Base-by-base conservation (phyloP, 2,888 invertebrate genomes). In the Gymnosoma rotundatum region DNA sequence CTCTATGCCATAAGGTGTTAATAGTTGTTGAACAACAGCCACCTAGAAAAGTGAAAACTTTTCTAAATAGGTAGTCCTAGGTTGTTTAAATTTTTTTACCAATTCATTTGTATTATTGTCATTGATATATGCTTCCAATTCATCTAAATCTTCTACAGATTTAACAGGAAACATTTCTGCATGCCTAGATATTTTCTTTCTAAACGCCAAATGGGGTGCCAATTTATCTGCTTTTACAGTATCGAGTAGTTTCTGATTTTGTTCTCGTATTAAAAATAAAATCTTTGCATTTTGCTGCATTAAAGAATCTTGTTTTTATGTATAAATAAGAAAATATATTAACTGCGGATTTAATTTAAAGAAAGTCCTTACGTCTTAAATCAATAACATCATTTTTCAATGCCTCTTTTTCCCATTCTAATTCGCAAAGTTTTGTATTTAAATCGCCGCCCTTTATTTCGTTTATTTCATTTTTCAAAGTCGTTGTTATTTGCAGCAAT, bases 361-460 rank as follows among this genome's bases (percentile, higher is more conserved):
- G 0, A 21, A 38, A 20, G 20, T 42, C 10, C 64, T 73, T 83
- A 80, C 83, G 45, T 14, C 61, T 80, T n/a, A 83, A 58, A 63
- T 83, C 67, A 38, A 61, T 67, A 25, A 83, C 61, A 16, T 80
- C 83, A 56, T 80, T 50, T 67, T 72, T 72, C 9, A 83, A 42
- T 1, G 56, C 72, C 0, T 70, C 54, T 1, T 72, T 60, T 52
- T 83, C 83, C 52, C 18, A 25, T 45, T 80, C 76, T 38, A 83
- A 61, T 63, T 76, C 80, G 18, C 52, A 67, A 12, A 83, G 69
- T 64, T 78, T 64, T 18, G 32, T 48, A 21, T 63, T 58, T 18
- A 80, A 32, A 58, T 80, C 83, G 2, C 42, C 52, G 1, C 72
- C 45, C 38, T 75, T 73, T 2, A 84, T 4, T 45, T 80, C 80